Conservation (phyloP, 2,113 vertebrate genomes). For the Eurypyga helias region DNA sequence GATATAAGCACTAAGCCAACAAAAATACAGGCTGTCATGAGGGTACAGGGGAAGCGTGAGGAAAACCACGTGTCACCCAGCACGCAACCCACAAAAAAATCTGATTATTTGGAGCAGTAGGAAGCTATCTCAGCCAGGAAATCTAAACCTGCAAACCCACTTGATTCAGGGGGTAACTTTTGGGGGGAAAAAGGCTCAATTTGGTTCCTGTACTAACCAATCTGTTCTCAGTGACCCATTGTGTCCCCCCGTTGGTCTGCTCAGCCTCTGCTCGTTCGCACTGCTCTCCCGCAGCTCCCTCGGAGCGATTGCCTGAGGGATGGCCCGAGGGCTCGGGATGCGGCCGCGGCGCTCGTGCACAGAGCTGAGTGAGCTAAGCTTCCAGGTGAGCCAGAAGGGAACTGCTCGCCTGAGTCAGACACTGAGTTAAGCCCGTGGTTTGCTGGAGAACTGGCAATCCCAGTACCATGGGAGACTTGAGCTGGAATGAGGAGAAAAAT, state of each 20-base stretch:
- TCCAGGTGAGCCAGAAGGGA: background rate
- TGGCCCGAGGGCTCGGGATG: background rate
- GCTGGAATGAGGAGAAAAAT: background rate
- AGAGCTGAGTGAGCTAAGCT: background rate
- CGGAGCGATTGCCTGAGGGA: background rate
- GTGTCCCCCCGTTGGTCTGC: background rate
- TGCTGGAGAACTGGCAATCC: background rate
- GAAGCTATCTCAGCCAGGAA: background rate
- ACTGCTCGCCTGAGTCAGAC: rapidly evolving
- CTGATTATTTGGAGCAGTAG: background rate
- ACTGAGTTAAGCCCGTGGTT: background rate
- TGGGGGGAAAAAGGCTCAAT: background rate
- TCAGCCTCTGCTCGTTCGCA: background rate
- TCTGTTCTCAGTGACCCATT: background rate
- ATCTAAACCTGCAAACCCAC: background rate
- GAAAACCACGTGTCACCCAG: background rate
- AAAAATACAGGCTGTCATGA: background rate
- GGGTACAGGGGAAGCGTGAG: background rate
- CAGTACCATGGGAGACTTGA: background rate
- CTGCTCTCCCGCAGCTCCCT: background rate
- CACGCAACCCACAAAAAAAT: background rate
- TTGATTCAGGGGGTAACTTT: background rate
- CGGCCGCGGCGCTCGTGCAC: background rate
- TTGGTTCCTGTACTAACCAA: background rate
- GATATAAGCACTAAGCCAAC: background rate